Evolutionary conservation across 2,888 invertebrate genomes (phyloP), one percentile per base, ranked within the genome.

Genomic region (Leptinotarsa juncta): DNA sequence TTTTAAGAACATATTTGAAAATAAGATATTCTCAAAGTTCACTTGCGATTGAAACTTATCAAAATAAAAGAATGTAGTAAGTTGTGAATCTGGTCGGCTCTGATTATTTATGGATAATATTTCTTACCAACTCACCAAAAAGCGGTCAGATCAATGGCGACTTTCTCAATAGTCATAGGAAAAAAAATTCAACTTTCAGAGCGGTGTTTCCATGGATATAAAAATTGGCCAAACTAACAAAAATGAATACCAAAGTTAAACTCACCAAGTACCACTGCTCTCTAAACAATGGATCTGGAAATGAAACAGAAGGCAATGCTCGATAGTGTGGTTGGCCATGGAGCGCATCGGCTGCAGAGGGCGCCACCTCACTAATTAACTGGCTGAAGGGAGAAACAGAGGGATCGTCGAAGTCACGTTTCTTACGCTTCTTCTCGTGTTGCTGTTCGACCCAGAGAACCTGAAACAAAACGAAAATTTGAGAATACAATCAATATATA

Each of bases 231-330:
- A 10, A 42, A 42, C 32, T 42, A 42, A 32, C 32, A 2, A 32
- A 32, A 32, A 42, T 42, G 0, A 53, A n/a, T 23, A 48, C 20
- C 50, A 0, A 53, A n/a, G 23, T 51, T 26, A 20, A 85, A 93
- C 97, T 93, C 89, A 98, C 98, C 94, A 98, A 90, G 87, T 99
- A 99, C 98, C 98, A 98, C 90, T 98, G 97, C 88, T 97, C 96
- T 85, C 95, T 94, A 91, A 94, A 98, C 82, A 97, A 91, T 16
- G 97, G 97, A 89, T 97, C 97, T 16, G 96, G 94, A 88, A 97
- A 97, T 81, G 92, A 89, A 84, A 75, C 71, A 14, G 81, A 75
- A 3, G 83, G 76, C 32, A 77, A 89, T 85, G 80, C 85, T 62
- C 87, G 79, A 88, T 89, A 80, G 87, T 87, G 83, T 86, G 91